Base-by-base conservation (phyloP, 2,113 vertebrate species). In the Xyrauchen texanus region DNA sequence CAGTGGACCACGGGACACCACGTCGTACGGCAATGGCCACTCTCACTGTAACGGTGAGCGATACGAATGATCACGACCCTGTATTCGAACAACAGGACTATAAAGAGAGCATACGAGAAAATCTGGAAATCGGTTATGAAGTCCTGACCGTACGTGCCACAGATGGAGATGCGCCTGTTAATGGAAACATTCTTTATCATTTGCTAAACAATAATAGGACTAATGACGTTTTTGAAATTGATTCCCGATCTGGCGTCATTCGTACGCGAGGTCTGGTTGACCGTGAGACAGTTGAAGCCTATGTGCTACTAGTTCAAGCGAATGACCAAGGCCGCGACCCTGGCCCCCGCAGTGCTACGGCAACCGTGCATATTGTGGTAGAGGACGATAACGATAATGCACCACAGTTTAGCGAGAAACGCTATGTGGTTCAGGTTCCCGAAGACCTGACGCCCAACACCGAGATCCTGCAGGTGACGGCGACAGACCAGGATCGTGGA, bases 331-430 rank as follows among this genome's bases (percentile, higher is more conserved):
- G 97, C 16, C 93, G 92, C 11, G 95, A 97, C 70, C 97, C 96
- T 0, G 92, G 93, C 0, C 94, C 96, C 0, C 94, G 96, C 51
- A 98, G 95, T 0, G 89, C 96, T 68, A 98, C 95, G 0, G 96
- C 96, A 0, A 94, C 94, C 0, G 94, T 99, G 10, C 85, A 88
- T 85, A 96, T 99, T 0, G 7, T 92, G 0, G 96, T 99, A 82
- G 96, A 98, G 81, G 97, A 99, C 0, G 97, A 99, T 86, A 99
- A 99, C 0, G 97, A 99, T 80, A 99, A 98, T 0, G 91, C 93
- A 0, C 97, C 97, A 0, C 97, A 99, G 92, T 99, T 98, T 77
- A 96, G 96, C 0, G 92, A 98, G 88, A 96, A 96, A 77, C 96
- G 96, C 8, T 98, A 98, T 0, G 84, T 98, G 69, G 95, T 93